phyloP scores from a whole-genome alignment of 2,888 invertebrate species.

The Athalia cordata region DNA sequence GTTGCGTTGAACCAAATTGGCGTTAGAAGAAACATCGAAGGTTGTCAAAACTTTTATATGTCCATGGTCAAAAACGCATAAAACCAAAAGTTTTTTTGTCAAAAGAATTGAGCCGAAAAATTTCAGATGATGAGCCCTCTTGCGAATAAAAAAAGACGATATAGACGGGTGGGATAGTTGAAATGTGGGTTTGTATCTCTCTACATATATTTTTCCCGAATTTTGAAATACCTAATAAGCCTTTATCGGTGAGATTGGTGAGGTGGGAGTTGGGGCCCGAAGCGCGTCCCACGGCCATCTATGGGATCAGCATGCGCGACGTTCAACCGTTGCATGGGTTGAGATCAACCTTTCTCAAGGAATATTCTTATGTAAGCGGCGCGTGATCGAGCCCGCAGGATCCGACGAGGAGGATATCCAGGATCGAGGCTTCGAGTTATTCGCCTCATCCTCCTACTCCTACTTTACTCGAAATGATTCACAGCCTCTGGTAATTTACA shows the following conservation, averaged over 20 bases:
- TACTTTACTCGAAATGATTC: constrained; percentile 66
- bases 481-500: constrained; percentile 73
- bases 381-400: constrained; percentile 28
- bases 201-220: constrained; percentile 17
- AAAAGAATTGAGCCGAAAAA: too few relatives aligned
- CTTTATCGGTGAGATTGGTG: constrained; percentile 58
- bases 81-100: too few relatives aligned
- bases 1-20: too few relatives aligned
- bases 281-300: constrained; percentile 71
- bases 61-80: too few relatives aligned
- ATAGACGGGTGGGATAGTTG: too few relatives aligned
- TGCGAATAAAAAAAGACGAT: too few relatives aligned
- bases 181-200: neutral
- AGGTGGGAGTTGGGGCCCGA: constrained; percentile 69
- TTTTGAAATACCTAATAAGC: constrained; percentile 61
- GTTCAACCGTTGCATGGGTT: neutral
- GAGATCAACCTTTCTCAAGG: constrained; percentile 65
- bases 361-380: constrained; percentile 56
- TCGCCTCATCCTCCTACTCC: constrained; percentile 61
- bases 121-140: too few relatives aligned
- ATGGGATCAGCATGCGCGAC: constrained; percentile 56
- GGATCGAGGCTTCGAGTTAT: constrained; percentile 48
- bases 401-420: constrained; percentile 28
- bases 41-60: too few relatives aligned
- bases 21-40: too few relatives aligned